Evolutionary conservation across 2,797 vertebrate species (phyloP).

Genomic region (Periophthalmus magnuspinnatus): DNA sequence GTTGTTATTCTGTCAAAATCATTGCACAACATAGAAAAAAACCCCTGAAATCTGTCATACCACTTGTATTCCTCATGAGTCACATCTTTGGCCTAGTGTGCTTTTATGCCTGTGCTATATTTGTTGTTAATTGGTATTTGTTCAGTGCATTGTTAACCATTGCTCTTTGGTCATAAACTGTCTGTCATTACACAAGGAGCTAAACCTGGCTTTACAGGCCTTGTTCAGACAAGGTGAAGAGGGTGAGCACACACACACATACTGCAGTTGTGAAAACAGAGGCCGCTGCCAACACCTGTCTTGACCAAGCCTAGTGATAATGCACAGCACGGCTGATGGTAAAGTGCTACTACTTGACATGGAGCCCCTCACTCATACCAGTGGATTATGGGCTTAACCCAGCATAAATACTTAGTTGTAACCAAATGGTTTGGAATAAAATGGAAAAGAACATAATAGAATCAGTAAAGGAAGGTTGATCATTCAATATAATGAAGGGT

Average conservation of each 20-base stretch:
- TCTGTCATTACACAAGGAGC: not conserved
- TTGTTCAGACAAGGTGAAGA: conserved; percentile 2
- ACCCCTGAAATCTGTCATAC: not conserved
- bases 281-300: conserved; percentile 44
- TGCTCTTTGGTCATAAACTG: not conserved
- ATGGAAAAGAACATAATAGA: not conserved
- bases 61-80: conserved; percentile 2
- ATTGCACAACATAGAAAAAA: not conserved
- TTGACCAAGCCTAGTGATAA: conserved; percentile 39
- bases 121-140: conserved; percentile 26
- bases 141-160: conserved; percentile 32
- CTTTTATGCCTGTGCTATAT: conserved; percentile 4
- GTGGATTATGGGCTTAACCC: conserved; percentile 62
- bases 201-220: not conserved
- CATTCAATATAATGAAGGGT: not conserved
- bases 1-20: conserved; percentile 26
- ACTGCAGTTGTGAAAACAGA: conserved; percentile 21
- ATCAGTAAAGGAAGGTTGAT: not conserved
- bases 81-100: conserved; percentile 31
- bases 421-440: conserved; percentile 34
- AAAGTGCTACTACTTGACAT: conserved; percentile 37
- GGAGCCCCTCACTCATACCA: conserved; percentile 46
- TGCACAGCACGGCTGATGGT: conserved; percentile 32
- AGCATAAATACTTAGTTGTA: conserved; percentile 18
- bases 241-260: conserved; percentile 16